Conservation (phyloP, 2,113 vertebrate species). For the Merops nubicus region DNA sequence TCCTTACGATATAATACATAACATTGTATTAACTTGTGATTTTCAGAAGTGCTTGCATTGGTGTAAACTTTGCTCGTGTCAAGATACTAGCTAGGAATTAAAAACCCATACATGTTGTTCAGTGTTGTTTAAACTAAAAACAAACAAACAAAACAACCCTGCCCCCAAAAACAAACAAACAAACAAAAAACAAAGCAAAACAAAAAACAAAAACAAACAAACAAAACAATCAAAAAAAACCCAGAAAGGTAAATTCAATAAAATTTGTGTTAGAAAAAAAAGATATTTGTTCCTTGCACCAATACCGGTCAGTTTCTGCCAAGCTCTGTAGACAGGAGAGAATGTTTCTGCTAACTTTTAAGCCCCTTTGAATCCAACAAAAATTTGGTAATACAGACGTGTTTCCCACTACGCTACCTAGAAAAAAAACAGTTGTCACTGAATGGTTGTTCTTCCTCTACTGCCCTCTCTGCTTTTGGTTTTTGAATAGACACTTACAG, state of each 20-base stretch:
- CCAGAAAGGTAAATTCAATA: neutral
- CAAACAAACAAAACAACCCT: neutral
- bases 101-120: neutral
- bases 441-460: neutral
- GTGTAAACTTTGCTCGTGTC: neutral
- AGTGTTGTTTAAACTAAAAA: neutral
- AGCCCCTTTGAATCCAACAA: neutral
- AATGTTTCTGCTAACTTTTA: neutral
- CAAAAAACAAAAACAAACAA: too few relatives aligned
- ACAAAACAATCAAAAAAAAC: neutral
- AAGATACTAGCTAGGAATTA: neutral
- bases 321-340: neutral
- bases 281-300: neutral
- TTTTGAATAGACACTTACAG: neutral
- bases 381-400: neutral
- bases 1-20: neutral
- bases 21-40: neutral
- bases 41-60: neutral
- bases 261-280: neutral
- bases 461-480: neutral
- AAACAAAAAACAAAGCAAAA: too few relatives aligned
- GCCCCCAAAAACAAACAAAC: fast-evolving
- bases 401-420: neutral
- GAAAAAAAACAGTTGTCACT: neutral
- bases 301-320: neutral